Base-by-base conservation (phyloP, 2,888 invertebrate species). In the Cheilosia vernalis region DNA sequence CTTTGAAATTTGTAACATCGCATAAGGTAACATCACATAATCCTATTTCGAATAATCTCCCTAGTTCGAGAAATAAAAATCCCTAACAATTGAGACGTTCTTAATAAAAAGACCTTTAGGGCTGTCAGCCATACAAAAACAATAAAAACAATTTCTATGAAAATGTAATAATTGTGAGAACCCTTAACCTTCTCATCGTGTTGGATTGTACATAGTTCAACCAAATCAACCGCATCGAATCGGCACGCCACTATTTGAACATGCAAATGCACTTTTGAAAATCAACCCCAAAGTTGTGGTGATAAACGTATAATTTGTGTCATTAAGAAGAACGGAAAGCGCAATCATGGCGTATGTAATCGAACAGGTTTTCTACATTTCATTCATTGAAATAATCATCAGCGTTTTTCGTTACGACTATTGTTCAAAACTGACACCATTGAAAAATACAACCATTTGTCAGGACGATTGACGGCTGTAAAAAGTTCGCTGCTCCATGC, bases 321-420 rank as follows among this genome's bases (percentile, higher is more conserved):
- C 51, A 77, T 70, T 72, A 17, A 42, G 21, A 66, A 21, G 47
- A 55, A 69, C 42, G 44, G 51, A 56, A 37, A 37, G 37, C 37
- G 13, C 61, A 73, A 61, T 49, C 24, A 76, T 15, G 60, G 55
- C 60, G 33, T 61, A 40, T 40, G 37, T 42, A 77, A 72, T 61
- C 30, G 55, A 72, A 72, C 82, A 83, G 82, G 82, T 83, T 83
- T 78, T 55, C 30, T 49, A 61, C 70, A 83, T 72, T 67, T 66
- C 51, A 40, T 40, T 69, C 49, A 21, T 63, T 56, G 63, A n/a
- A 53, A 30, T 37, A 19, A 30, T 44, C 15, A 30, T 49, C 17
- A 19, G n/a, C 42, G 19, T 33, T 51, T 76, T n/a, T n/a, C 58
- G 40, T 58, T 10, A 15, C 9, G 21, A 44, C 49, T 61, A 53